Conservation (phyloP, 2,113 vertebrate genomes). For the Hippocampus barbouri region DNA sequence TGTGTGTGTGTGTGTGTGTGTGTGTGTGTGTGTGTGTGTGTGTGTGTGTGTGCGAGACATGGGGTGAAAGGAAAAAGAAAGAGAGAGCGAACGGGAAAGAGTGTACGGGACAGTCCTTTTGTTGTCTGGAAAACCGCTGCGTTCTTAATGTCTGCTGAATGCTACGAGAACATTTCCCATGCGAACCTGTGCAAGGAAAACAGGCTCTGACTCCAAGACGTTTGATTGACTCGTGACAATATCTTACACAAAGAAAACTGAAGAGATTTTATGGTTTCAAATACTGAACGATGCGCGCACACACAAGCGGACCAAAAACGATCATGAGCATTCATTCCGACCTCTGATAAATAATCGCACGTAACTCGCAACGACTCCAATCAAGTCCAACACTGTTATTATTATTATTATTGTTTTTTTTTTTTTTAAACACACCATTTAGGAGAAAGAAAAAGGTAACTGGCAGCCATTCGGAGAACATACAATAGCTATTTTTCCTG, state of each 20-base stretch:
- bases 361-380: slow-evolving; percentile 39
- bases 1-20: slow-evolving; percentile 8
- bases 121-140: slow-evolving; percentile 43
- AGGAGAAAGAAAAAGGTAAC: slow-evolving; percentile 57
- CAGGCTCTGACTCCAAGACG: slow-evolving; percentile 17
- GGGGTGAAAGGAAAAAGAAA: slow-evolving; percentile 10
- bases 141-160: slow-evolving; percentile 40
- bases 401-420: slow-evolving; percentile 30
- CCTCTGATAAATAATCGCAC: slow-evolving; percentile 53
- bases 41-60: slow-evolving; percentile 1
- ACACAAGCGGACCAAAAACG: slow-evolving; percentile 14
- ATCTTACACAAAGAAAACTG: slow-evolving; percentile 39
- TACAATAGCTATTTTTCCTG: slow-evolving; percentile 66
- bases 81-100: slow-evolving; percentile 32
- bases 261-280: slow-evolving; percentile 21
- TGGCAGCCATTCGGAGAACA: slow-evolving; percentile 55
- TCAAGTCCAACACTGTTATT: slow-evolving; percentile 49
- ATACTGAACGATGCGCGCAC: slow-evolving; percentile 50
- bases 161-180: slow-evolving; percentile 40
- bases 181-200: slow-evolving; percentile 40
- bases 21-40: not conserved
- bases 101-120: slow-evolving; percentile 29
- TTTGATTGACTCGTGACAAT: slow-evolving; percentile 39
- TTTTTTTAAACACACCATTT: slow-evolving; percentile 57
- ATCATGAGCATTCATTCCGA: slow-evolving; percentile 57